phyloP scores from a whole-genome alignment of 2,113 vertebrate genomes.

The Tenrec ecaudatus region DNA sequence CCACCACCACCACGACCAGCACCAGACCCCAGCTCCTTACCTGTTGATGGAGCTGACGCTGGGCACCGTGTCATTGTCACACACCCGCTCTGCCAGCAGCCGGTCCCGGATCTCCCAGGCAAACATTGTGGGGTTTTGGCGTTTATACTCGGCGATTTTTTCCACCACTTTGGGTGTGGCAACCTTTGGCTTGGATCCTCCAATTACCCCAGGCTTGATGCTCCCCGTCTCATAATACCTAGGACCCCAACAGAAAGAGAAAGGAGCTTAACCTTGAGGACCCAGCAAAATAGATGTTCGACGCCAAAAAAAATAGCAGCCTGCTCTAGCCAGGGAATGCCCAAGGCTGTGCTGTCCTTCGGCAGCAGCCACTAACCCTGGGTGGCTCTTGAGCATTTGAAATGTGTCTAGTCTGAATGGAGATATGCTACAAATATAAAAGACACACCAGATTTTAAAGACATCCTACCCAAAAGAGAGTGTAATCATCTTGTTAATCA shows the following conservation, averaged over 20 bases:
- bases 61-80: conserved; percentile 98
- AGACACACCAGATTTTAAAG: conserved; percentile 24
- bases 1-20: neutral
- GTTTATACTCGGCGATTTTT: conserved; percentile 99
- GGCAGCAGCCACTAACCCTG: neutral
- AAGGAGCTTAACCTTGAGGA: conserved; percentile 63
- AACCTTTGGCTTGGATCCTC: conserved; percentile 99
- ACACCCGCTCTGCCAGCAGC: conserved; percentile 97
- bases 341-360: too few relatives aligned
- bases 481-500: conserved; percentile 24
- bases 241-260: conserved; percentile 79
- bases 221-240: conserved; percentile 99
- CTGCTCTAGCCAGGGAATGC: neutral
- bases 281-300: neutral
- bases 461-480: neutral
- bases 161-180: conserved; percentile 99
- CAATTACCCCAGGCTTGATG: conserved; percentile 98
- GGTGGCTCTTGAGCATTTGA: neutral
- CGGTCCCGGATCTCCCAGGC: conserved; percentile 99
- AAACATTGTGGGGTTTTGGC: conserved; percentile 99
- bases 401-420: neutral
- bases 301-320: neutral
- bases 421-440: neutral
- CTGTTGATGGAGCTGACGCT: conserved; percentile 99
- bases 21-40: conserved; percentile 81